Conservation (phyloP, 2,797 vertebrate species). For the Neomorphus geoffroyi region DNA sequence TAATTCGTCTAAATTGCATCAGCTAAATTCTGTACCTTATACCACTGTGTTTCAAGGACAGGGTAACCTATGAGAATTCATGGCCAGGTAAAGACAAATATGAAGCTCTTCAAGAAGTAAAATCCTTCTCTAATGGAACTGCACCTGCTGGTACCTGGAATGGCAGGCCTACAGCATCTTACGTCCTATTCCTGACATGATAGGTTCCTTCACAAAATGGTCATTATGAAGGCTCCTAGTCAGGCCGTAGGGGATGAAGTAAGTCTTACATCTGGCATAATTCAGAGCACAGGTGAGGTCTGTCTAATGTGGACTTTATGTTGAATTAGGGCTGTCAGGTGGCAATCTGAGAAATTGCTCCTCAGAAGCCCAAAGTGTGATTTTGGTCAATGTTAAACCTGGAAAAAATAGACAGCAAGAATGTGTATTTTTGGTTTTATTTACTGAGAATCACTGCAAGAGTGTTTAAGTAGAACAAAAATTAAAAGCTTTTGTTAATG, state of each 20-base stretch:
- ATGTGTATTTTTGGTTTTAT: not conserved
- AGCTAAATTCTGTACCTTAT: not conserved
- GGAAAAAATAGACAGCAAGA: not conserved
- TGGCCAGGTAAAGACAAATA: not conserved
- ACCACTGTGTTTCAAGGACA: not conserved
- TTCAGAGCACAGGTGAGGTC: not conserved
- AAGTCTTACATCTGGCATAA: not conserved
- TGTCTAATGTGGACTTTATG: not conserved
- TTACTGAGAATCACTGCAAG: not conserved
- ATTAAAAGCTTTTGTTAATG: not conserved
- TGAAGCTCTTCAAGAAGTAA: not conserved
- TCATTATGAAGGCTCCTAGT: not conserved
- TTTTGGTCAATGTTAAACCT: not conserved
- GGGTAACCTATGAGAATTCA: not conserved
- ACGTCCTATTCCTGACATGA: not conserved
- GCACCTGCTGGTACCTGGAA: not conserved
- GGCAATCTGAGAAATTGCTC: not conserved
- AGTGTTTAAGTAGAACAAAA: not conserved
- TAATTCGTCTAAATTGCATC: not conserved
- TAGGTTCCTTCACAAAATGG: not conserved
- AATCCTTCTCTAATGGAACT: not conserved
- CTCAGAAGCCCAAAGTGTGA: not conserved
- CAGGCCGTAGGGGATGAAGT: fast-evolving
- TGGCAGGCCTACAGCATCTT: not conserved
- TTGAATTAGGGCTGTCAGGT: not conserved